Conservation (phyloP, 2,113 vertebrate species). For the Colossoma macropomum region DNA sequence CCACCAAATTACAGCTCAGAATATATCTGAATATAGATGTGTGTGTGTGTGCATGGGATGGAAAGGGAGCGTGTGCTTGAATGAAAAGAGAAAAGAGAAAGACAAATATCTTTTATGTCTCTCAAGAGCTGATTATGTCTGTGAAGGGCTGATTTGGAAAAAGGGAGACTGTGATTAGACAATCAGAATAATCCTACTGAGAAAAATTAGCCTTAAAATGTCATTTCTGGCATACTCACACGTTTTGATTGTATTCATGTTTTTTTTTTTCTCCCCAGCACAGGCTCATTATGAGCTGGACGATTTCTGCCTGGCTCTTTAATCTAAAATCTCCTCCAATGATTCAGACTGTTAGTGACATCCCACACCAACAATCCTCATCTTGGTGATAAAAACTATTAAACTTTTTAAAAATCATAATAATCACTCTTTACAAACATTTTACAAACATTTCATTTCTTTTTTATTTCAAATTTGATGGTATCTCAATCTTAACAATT, state of each 20-base stretch:
- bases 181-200: constrained; percentile 30
- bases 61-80: not conserved
- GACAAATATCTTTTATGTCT: not conserved
- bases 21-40: constrained; percentile 14
- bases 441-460: no score
- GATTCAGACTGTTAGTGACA: not conserved
- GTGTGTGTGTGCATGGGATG: not conserved
- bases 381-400: no score
- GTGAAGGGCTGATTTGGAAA: not conserved
- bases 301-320: not conserved
- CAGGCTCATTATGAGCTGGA: not conserved
- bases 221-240: not conserved
- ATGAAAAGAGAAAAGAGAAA: not conserved
- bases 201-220: constrained; percentile 21
- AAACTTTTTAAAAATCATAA: no score
- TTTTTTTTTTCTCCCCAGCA: not conserved
- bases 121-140: constrained; percentile 14
- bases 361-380: no score
- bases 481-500: not conserved
- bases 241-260: no score
- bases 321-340: not conserved
- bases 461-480: no score
- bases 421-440: no score
- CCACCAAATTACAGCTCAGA: not conserved
- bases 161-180: constrained; percentile 11